Evolutionary conservation across 2,113 vertebrate species (phyloP).

Genomic region (Tympanuchus pallidicinctus): DNA sequence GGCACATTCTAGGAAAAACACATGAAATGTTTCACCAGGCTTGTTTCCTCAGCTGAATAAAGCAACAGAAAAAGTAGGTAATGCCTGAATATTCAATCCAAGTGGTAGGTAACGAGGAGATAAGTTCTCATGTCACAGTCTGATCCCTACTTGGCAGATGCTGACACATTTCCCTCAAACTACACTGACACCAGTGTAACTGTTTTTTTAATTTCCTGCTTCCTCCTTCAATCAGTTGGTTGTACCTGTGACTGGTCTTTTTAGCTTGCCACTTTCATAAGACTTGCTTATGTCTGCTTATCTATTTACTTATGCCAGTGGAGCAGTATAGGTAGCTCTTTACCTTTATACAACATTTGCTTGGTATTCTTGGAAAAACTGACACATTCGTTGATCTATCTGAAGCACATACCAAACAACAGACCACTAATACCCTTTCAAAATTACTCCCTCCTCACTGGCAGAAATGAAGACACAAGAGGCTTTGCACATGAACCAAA

Average conservation of each 20-base stretch:
- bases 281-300: background rate
- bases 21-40: constrained; percentile 25
- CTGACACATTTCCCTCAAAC: background rate
- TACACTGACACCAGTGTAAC: background rate
- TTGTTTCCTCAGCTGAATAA: constrained; percentile 66
- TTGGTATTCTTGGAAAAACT: background rate
- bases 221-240: background rate
- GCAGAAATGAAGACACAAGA: background rate
- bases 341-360: background rate
- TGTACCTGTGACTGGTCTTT: background rate
- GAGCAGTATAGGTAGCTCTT: constrained; percentile 4
- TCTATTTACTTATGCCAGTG: background rate
- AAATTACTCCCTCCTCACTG: background rate
- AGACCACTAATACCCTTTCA: background rate
- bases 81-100: background rate
- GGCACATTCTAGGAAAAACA: constrained; percentile 50
- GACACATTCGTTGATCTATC: background rate
- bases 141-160: background rate
- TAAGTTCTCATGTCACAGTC: background rate
- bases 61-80: constrained; percentile 46
- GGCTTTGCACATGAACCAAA: background rate
- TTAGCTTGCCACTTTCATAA: background rate
- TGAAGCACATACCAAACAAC: background rate
- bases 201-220: background rate
- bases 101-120: background rate